These are phyloP conservation scores for Penelope pileata DNA, from an alignment of 2,113 vertebrate genomes.

Conservation along the genomic window DNA sequence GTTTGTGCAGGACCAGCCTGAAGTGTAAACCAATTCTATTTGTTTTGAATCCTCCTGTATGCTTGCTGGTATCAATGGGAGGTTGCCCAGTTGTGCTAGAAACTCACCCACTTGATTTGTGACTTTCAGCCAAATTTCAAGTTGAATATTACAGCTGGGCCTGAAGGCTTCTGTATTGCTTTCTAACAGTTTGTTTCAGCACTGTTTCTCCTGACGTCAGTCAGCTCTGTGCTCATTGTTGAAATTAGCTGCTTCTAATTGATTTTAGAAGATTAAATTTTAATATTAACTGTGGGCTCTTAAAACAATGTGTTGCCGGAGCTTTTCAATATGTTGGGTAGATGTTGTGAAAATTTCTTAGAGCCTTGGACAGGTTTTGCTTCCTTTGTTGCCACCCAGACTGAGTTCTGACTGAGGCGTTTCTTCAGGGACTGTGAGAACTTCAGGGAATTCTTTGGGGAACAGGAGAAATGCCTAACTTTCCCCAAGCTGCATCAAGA, in stretches of 20 bases:
- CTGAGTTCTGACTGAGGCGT: background rate
- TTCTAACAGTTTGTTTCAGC: background rate
- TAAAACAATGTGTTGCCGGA: background rate
- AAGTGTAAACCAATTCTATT: background rate
- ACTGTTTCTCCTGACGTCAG: background rate
- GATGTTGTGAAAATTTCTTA: background rate
- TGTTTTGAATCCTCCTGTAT: background rate
- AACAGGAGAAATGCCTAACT: conserved; percentile 10
- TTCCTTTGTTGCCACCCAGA: background rate
- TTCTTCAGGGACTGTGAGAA: background rate
- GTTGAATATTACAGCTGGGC: background rate
- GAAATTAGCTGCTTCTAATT: conserved; percentile 2
- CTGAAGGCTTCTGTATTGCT: background rate
- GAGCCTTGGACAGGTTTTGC: background rate
- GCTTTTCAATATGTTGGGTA: background rate
- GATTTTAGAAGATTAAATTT: background rate
- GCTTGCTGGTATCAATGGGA: background rate
- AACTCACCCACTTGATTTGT: background rate
- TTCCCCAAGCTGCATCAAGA: background rate
- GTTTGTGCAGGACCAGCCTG: background rate
- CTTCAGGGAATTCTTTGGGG: background rate
- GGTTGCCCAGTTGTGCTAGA: background rate
- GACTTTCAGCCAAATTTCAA: background rate
- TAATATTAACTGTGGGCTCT: background rate
- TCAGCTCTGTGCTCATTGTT: background rate